A percentile compares a stretch with the other conserved stretches of the same genome.
Evolutionary conservation across 2,888 invertebrate species (phyloP).

Genomic region (Aradus depressus): DNA sequence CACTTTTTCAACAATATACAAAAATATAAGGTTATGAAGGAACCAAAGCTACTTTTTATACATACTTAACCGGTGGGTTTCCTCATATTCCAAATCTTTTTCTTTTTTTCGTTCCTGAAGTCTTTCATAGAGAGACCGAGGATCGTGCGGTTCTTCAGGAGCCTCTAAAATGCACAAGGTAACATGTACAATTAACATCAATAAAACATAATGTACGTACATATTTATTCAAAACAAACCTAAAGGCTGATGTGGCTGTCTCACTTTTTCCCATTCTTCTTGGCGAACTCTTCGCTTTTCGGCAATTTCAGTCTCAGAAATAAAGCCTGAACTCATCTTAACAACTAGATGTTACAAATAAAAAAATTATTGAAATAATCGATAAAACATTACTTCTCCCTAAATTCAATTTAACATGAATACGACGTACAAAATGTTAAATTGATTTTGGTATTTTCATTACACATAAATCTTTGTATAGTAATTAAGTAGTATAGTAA

Average conservation of each 20-base stretch:
- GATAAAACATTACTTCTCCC: too few relatives aligned
- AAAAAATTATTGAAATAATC: too few relatives aligned
- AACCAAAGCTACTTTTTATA: too few relatives aligned
- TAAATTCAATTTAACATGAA: too few relatives aligned
- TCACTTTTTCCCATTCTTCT: conserved; percentile 93
- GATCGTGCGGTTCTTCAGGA: conserved; percentile 76
- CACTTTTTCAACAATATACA: too few relatives aligned
- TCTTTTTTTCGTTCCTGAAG: conserved; percentile 85
- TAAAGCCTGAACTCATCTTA: conserved; percentile 84
- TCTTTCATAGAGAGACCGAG: conserved; percentile 78
- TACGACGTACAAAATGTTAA: too few relatives aligned
- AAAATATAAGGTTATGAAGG: too few relatives aligned
- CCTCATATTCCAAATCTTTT: conserved; percentile 89
- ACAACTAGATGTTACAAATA: neutral
- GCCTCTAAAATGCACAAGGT: conserved; percentile 48
- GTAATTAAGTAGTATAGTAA: too few relatives aligned
- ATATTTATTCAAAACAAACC: conserved; percentile 44
- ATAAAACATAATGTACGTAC: neutral
- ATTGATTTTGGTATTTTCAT: too few relatives aligned
- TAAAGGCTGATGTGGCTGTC: conserved; percentile 78
- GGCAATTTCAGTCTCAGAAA: conserved; percentile 73
- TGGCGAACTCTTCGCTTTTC: conserved; percentile 71
- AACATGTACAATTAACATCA: neutral
- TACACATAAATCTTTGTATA: too few relatives aligned
- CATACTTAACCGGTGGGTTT: conserved; percentile 89